Base-by-base conservation (phyloP, 2,888 invertebrate genomes). In the Cosmia pyralina region DNA sequence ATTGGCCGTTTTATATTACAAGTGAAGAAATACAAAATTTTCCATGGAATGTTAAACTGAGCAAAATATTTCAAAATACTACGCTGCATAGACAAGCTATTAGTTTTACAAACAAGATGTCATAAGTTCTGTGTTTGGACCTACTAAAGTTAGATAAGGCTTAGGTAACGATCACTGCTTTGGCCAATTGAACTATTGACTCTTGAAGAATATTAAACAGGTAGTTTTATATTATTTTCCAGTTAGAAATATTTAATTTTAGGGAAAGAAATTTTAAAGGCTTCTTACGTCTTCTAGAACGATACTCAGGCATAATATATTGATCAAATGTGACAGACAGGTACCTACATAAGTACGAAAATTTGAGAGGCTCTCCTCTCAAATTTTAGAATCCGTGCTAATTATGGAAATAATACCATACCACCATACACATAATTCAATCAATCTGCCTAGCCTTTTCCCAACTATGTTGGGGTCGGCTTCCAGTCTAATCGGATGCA, bases 51-150 rank as follows among this genome's bases (percentile, higher is more conserved):
- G 11, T 13, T 55, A 22, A 78, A 44, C 1, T 75, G 41, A 46
- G 62, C 52, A 64, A 68, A 65, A 69, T 55, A 53, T 80, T 78
- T 38, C 79, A 58, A 65, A 79, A 79, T 64, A 62, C 38, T 28
- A 13, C n/a, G 34, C 13, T 41, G 55, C 55, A n/a, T 66, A 53
- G 59, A 60, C 13, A 10, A 62, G 52, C 11, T 70, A 55, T 28
- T 34, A 46, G 13, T 65, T 55, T 52, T 50, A 82, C 50, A 53
- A 64, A 65, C 52, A 44, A 52, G 52, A 46, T 34, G 63, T 58
- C 60, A 44, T 52, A 62, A 22, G 69, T 75, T 81, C 28, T 67
- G 46, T 81, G 66, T 8, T 50, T 41, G 38, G 48, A 57, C 52
- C n/a, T 55, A 44, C n/a, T 52, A 17, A 55, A n/a, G 77, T 80